Conservation (phyloP, 1,140 invertebrate genomes). For the Achatina immaculata region DNA sequence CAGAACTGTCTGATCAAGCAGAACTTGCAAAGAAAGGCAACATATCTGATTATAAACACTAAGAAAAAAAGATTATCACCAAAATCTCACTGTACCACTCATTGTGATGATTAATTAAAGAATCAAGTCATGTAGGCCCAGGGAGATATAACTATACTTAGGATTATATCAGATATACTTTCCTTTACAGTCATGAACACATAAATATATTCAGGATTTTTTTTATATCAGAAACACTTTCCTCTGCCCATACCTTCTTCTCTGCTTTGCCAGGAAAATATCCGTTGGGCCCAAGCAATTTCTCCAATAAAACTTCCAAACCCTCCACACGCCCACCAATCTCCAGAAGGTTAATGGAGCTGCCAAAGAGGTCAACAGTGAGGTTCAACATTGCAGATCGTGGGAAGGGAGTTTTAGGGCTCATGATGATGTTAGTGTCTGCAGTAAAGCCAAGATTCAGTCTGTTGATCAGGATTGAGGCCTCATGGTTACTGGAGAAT, state of each 20-base stretch:
- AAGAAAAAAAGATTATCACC: too few species aligned
- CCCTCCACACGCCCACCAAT: conserved; percentile 87
- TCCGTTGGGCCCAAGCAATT: conserved; percentile 77
- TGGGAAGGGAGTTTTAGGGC: conserved; percentile 72
- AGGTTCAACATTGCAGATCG: conserved; percentile 82
- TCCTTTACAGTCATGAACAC: too few species aligned
- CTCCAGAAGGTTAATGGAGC: conserved; percentile 87
- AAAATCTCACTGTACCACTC: too few species aligned
- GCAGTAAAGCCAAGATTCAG: conserved; percentile 60
- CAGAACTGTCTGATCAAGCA: too few species aligned
- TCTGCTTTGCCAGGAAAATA: neutral
- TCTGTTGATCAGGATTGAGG: conserved; percentile 62
- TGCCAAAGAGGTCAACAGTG: conserved; percentile 88
- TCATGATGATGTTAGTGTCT: conserved; percentile 81
- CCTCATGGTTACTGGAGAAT: conserved; percentile 88
- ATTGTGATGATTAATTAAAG: too few species aligned
- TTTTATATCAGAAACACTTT: too few species aligned
- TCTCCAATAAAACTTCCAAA: conserved; percentile 85
- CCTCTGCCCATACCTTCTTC: neutral
- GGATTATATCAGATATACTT: too few species aligned
- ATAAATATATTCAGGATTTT: too few species aligned
- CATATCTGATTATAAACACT: too few species aligned
- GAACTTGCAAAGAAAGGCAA: too few species aligned
- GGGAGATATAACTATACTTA: too few species aligned
- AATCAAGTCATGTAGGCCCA: too few species aligned